Evolutionary conservation across 2,797 vertebrate genomes (phyloP).

Genomic region (Todus mexicanus): DNA sequence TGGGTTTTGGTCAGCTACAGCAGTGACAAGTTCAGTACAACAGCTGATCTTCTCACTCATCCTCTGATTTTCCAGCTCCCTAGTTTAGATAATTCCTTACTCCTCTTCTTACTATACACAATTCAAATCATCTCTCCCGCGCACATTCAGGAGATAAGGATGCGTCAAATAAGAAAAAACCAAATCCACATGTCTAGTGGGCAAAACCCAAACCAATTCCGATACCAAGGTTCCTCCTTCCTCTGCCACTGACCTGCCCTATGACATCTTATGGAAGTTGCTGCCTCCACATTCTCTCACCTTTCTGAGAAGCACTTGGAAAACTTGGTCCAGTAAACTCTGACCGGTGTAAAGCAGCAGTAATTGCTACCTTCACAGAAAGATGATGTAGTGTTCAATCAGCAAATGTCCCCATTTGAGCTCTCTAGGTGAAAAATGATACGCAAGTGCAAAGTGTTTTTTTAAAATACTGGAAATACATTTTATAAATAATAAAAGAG

Average conservation of each 20-base stretch:
- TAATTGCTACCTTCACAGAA: not conserved
- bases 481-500: slow-evolving; percentile 68
- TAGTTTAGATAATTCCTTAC: not conserved
- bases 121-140: not conserved
- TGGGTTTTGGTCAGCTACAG: not conserved
- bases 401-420: slow-evolving; percentile 37
- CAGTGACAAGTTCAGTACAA: not conserved
- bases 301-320: not conserved
- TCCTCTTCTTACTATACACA: not conserved
- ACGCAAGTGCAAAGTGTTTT: slow-evolving; percentile 43
- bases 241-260: not conserved
- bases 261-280: not conserved
- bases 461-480: slow-evolving; percentile 44
- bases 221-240: not conserved
- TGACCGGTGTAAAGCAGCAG: not conserved
- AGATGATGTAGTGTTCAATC: slow-evolving; percentile 43
- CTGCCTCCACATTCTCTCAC: not conserved
- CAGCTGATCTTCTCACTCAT: not conserved
- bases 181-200: not conserved
- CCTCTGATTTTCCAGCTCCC: not conserved
- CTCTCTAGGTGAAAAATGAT: slow-evolving; percentile 50
- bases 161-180: not conserved
- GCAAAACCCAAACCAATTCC: not conserved
- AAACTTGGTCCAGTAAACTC: not conserved
- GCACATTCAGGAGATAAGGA: not conserved